Percentiles rank a stretch among this genome's conserved stretches.
phyloP scores from a whole-genome alignment of 2,888 invertebrate species.

The Aleiodes leptofemur region DNA sequence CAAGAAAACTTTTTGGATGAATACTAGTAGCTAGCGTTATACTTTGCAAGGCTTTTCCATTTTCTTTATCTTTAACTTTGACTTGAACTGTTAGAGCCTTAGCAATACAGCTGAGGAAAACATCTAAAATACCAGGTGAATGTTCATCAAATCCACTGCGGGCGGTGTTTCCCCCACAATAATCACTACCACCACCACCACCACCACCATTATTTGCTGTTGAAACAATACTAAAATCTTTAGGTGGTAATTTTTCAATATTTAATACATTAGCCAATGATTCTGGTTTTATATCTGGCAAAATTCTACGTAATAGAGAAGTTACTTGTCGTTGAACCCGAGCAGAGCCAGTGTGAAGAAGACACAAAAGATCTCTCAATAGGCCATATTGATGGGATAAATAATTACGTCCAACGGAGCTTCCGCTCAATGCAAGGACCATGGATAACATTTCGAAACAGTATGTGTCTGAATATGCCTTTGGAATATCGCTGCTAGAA shows the following conservation, averaged over 20 bases:
- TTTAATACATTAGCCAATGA: constrained; percentile 87
- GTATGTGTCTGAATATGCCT: constrained; percentile 86
- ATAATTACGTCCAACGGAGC: constrained; percentile 92
- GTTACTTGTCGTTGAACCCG: constrained; percentile 96
- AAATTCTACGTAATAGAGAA: constrained; percentile 88
- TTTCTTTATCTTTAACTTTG: constrained; percentile 84
- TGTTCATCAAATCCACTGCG: constrained; percentile 77
- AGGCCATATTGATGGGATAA: constrained; percentile 92
- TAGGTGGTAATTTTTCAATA: constrained; percentile 83
- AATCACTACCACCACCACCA: constrained; percentile 56
- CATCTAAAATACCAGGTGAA: constrained; percentile 87
- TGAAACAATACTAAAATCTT: constrained; percentile 86
- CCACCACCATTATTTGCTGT: constrained; percentile 76
- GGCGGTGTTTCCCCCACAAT: constrained; percentile 65
- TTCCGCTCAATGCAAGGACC: constrained; percentile 95
- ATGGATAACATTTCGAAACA: constrained; percentile 98
- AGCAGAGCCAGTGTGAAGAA: constrained; percentile 95
- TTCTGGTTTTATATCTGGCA: constrained; percentile 92
- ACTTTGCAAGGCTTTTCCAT: constrained; percentile 75
- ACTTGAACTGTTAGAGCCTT: constrained; percentile 94
- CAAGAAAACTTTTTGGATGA: constrained; percentile 78
- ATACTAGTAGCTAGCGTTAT: constrained; percentile 80
- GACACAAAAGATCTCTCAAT: constrained; percentile 87
- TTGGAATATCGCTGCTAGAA: constrained; percentile 76
- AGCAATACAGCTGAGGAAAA: constrained; percentile 92